Conservation (phyloP, 1,140 invertebrate species). For the Danaus melanippus region DNA sequence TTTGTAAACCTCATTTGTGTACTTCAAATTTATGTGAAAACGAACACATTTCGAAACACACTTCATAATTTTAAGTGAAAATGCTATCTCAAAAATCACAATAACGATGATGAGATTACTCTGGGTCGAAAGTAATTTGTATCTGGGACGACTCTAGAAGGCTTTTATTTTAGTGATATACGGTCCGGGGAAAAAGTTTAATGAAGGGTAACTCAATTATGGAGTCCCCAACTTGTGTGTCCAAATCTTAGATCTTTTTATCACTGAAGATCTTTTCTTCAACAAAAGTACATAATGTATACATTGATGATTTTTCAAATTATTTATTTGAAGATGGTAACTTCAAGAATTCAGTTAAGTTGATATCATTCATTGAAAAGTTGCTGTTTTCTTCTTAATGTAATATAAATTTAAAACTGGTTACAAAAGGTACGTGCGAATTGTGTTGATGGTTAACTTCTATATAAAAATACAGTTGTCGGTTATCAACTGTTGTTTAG, state of each 20-base stretch:
- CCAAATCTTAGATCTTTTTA: slow-evolving; percentile 28
- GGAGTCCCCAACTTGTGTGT: slow-evolving; percentile 35
- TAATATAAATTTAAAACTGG: too few species aligned
- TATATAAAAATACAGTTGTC: too few species aligned
- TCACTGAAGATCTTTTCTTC: slow-evolving; percentile 7
- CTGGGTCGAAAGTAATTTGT: slow-evolving; percentile 47
- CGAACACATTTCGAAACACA: slow-evolving; percentile 16
- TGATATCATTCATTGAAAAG: too few species aligned
- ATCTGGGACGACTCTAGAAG: slow-evolving; percentile 32
- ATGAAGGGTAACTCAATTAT: slow-evolving; percentile 62
- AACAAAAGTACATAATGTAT: slow-evolving; percentile 3
- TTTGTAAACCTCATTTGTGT: too few species aligned
- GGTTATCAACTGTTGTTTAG: too few species aligned
- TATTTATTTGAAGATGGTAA: background rate
- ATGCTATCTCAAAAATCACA: slow-evolving; percentile 27
- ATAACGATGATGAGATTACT: slow-evolving; percentile 47
- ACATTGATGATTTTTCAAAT: background rate
- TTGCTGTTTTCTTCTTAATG: too few species aligned
- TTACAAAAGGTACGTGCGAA: too few species aligned
- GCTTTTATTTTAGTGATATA: slow-evolving; percentile 58
- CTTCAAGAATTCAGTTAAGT: too few species aligned
- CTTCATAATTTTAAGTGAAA: slow-evolving; percentile 24
- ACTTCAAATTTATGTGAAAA: background rate
- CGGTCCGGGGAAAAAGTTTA: slow-evolving; percentile 50
- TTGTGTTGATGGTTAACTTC: too few species aligned